phyloP scores from a whole-genome alignment of 2,113 vertebrate genomes.

The Spermophilus dauricus region DNA sequence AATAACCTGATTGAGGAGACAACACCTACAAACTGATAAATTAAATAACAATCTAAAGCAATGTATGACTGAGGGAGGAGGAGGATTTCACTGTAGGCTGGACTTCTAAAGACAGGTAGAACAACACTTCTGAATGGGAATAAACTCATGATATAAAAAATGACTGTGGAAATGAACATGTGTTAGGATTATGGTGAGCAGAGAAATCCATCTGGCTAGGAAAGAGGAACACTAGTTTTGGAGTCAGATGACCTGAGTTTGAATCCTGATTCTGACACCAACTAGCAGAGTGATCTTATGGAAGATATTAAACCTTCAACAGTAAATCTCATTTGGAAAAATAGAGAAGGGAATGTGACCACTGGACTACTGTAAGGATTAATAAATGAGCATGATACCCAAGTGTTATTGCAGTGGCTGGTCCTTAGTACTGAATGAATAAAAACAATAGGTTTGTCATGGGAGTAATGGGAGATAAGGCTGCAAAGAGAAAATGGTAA shows the following conservation, averaged over 20 bases:
- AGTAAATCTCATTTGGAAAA: neutral
- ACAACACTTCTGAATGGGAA: neutral
- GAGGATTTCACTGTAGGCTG: neutral
- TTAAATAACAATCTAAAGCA: neutral
- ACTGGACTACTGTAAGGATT: neutral
- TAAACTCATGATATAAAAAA: neutral
- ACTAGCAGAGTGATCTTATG: neutral
- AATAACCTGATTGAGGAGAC: neutral
- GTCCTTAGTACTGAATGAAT: neutral
- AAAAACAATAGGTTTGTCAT: neutral
- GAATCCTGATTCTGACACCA: neutral
- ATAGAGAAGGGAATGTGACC: neutral
- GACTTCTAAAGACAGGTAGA: neutral
- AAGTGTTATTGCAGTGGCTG: neutral
- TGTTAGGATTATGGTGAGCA: neutral
- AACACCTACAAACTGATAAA: neutral
- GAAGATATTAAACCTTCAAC: neutral
- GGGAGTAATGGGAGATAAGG: neutral
- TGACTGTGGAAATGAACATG: fast-evolving
- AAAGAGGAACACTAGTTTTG: neutral
- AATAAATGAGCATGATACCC: fast-evolving
- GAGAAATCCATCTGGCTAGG: neutral
- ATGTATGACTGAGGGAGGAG: neutral
- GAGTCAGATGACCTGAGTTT: neutral
- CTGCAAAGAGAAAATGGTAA: neutral